These are phyloP conservation scores for Cheilosia vernalis DNA, from an alignment of 2,888 invertebrate genomes.

Conservation along the genomic window DNA sequence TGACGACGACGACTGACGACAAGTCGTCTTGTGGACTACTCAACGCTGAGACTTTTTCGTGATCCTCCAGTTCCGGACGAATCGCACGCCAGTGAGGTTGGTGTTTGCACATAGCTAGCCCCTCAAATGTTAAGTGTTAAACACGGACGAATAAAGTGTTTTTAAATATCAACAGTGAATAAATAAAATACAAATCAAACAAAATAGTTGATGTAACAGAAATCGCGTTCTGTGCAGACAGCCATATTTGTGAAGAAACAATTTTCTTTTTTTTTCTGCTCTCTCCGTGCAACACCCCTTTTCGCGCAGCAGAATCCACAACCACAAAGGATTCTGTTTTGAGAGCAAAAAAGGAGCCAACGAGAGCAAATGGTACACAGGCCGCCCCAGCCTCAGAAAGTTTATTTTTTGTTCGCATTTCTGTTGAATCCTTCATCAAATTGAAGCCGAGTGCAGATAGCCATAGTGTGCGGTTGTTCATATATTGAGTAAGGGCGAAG, in stretches of 20 bases:
- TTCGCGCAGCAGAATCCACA: conserved; percentile 57
- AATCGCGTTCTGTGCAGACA: conserved; percentile 53
- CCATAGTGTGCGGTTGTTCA: conserved; percentile 28
- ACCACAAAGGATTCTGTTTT: conserved; percentile 50
- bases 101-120: conserved; percentile 54
- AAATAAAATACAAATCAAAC: neutral
- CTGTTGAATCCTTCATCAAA: conserved; percentile 63
- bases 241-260: conserved; percentile 61
- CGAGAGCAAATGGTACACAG: conserved; percentile 52
- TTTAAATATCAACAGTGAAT: conserved; percentile 15
- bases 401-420: conserved; percentile 43
- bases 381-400: conserved; percentile 25
- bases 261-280: conserved; percentile 24
- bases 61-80: conserved; percentile 72
- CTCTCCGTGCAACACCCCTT: conserved; percentile 64
- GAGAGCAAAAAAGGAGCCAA: conserved; percentile 42
- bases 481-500: conserved; percentile 33
- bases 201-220: neutral
- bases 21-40: conserved; percentile 32
- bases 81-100: conserved; percentile 73
- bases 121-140: conserved; percentile 68
- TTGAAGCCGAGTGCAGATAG: conserved; percentile 60
- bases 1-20: neutral
- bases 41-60: conserved; percentile 52
- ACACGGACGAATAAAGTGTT: conserved; percentile 53